Conservation (phyloP, 2,113 vertebrate species). For the Phasianus colchicus region DNA sequence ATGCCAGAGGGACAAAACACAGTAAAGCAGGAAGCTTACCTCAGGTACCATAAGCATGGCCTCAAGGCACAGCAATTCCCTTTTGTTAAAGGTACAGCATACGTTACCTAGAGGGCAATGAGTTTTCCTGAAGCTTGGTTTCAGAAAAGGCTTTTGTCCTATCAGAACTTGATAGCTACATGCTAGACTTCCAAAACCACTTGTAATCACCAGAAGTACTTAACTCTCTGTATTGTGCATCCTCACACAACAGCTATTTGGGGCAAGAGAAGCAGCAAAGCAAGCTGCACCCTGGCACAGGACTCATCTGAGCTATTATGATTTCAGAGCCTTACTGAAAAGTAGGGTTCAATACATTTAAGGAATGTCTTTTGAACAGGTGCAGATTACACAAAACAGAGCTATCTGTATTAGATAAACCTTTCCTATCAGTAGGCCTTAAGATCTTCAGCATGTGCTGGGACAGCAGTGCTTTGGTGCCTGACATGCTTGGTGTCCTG, state of each 20-base stretch:
- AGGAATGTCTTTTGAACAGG: neutral
- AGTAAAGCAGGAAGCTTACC: neutral
- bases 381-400: slow-evolving; percentile 43
- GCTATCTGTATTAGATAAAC: slow-evolving; percentile 43
- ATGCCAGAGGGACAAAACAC: neutral
- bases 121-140: neutral
- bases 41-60: neutral
- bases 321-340: neutral
- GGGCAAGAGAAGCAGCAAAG: neutral
- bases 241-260: neutral
- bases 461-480: slow-evolving; percentile 66
- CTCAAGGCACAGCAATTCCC: neutral
- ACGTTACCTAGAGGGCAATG: neutral
- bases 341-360: neutral
- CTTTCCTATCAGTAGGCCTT: slow-evolving; percentile 27
- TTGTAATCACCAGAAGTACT: neutral
- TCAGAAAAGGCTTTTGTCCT: neutral
- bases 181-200: neutral
- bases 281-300: neutral
- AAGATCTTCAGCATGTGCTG: slow-evolving; percentile 48
- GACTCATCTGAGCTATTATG: neutral
- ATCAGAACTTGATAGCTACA: neutral
- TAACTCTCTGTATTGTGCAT: neutral
- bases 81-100: neutral
- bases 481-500: slow-evolving; percentile 27